These are phyloP conservation scores for Brienomyrus brachyistius DNA, from an alignment of 2,113 vertebrate species.

Conservation along the genomic window DNA sequence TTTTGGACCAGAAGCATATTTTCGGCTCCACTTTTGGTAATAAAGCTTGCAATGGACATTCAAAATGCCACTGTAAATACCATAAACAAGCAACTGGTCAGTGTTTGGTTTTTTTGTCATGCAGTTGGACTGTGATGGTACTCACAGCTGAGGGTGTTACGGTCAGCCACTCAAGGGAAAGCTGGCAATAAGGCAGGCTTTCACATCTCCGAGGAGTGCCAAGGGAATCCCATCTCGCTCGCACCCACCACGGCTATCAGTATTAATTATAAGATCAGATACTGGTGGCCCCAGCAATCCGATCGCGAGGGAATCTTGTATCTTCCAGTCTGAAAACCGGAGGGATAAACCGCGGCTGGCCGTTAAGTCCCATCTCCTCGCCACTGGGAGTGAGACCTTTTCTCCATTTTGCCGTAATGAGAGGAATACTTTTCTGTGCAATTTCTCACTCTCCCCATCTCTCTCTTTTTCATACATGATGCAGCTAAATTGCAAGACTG, in stretches of 20 bases:
- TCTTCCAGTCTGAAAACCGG: not conserved
- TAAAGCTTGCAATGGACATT: not conserved
- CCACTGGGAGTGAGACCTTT: not conserved
- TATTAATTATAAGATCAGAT: not conserved
- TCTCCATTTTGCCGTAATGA: not conserved
- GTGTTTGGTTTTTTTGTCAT: not conserved
- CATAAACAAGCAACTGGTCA: not conserved
- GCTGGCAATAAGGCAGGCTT: not conserved
- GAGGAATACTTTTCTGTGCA: not conserved
- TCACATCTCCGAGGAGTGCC: not conserved
- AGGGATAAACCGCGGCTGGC: not conserved
- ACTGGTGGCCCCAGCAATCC: not conserved
- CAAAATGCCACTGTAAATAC: not conserved
- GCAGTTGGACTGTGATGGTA: not conserved
- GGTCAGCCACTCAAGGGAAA: not conserved
- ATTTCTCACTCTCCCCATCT: not conserved
- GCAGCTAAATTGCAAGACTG: not conserved
- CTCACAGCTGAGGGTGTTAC: not conserved
- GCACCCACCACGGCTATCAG: not conserved
- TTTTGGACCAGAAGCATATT: not conserved
- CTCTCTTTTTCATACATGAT: not conserved
- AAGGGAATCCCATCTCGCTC: not conserved
- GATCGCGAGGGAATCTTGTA: not conserved
- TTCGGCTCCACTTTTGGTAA: not conserved
- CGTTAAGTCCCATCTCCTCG: not conserved